Evolutionary conservation across 2,113 vertebrate genomes (phyloP).

Genomic region (Oophaga pumilio): DNA sequence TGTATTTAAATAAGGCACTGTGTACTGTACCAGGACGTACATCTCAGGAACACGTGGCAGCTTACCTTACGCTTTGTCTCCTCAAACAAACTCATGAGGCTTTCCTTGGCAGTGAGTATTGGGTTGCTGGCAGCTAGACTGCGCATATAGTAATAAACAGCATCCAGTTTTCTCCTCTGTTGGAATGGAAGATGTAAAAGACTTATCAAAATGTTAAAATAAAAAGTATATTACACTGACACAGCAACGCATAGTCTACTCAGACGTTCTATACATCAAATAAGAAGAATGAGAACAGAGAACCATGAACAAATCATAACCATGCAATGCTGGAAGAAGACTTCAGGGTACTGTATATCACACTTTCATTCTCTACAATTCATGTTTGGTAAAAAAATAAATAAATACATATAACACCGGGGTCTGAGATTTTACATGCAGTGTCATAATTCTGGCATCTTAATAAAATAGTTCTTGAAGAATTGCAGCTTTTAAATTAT

Average conservation of each 20-base stretch:
- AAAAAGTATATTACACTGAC: not conserved
- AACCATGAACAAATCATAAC: too few species aligned
- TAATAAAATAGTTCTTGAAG: too few species aligned
- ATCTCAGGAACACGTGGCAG: not conserved
- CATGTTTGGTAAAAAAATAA: too few species aligned
- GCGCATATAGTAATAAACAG: conserved; percentile 98
- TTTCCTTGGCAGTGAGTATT: conserved; percentile 97
- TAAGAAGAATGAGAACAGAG: too few species aligned
- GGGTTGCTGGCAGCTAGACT: conserved; percentile 97
- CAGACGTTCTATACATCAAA: not conserved
- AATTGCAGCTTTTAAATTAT: too few species aligned
- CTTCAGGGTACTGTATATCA: too few species aligned
- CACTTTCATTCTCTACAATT: too few species aligned
- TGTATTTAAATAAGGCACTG: not conserved
- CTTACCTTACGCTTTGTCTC: conserved; percentile 97
- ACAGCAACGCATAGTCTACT: not conserved
- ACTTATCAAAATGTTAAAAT: not conserved
- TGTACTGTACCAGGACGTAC: not conserved
- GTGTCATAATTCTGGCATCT: too few species aligned
- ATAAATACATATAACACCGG: too few species aligned
- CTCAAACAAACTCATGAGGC: conserved; percentile 97
- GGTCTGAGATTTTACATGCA: too few species aligned
- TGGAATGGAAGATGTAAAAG: not conserved
- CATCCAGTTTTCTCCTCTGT: conserved; percentile 96
- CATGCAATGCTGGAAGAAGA: too few species aligned